These are phyloP conservation scores for Antheraea yamamai DNA, from an alignment of 2,888 invertebrate genomes.

Conservation along the genomic window DNA sequence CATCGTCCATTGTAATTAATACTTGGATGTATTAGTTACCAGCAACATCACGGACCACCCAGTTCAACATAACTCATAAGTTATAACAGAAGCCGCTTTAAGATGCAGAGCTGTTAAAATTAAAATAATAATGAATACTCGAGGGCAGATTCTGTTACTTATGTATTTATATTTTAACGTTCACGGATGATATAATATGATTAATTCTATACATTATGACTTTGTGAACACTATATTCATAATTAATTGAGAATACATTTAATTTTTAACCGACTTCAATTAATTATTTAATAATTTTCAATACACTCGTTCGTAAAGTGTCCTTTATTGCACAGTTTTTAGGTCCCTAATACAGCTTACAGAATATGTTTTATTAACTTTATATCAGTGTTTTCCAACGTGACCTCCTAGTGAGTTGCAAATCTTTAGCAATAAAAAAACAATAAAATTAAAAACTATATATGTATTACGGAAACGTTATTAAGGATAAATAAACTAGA, in stretches of 20 bases:
- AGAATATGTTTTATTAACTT: no score
- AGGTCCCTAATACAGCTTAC: no score
- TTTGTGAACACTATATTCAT: background rate
- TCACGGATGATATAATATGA: background rate
- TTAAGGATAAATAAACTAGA: no score
- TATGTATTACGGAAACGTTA: no score
- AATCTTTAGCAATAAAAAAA: no score
- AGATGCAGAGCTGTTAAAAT: conserved; percentile 17
- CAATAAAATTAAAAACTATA: no score
- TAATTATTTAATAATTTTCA: no score
- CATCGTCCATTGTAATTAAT: conserved; percentile 23
- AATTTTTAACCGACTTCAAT: no score
- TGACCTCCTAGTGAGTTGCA: no score
- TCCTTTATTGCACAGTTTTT: no score
- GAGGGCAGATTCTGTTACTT: conserved; percentile 1
- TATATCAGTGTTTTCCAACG: no score
- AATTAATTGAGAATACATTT: background rate
- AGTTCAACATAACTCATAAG: conserved; percentile 19
- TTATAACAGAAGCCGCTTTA: conserved; percentile 20
- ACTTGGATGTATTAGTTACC: conserved; percentile 7
- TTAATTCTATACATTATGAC: background rate
- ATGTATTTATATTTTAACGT: background rate
- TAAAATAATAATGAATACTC: conserved; percentile 7
- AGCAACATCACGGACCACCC: conserved; percentile 18
- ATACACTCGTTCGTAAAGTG: no score